Evolutionary conservation across 2,888 invertebrate species (phyloP).

Genomic region (Saturnia japonica): DNA sequence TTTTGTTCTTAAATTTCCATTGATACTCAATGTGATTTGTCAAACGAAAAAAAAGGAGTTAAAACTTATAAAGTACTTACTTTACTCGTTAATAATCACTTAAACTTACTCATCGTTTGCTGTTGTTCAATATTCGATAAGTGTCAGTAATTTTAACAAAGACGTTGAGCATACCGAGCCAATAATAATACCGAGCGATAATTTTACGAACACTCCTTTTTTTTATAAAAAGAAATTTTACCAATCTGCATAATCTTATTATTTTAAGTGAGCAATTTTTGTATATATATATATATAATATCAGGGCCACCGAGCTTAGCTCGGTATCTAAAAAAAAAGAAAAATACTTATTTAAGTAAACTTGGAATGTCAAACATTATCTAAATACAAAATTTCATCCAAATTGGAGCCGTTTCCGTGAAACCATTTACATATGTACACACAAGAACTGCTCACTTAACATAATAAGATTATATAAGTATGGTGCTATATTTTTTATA

Average conservation of each 20-base stretch:
- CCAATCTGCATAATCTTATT: too few species aligned
- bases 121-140: neutral
- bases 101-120: conserved; percentile 2
- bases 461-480: neutral
- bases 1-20: neutral
- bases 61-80: neutral
- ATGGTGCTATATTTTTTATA: neutral
- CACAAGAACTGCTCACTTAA: neutral
- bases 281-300: too few species aligned
- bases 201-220: neutral
- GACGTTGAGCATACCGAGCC: neutral
- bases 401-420: too few species aligned
- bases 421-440: too few species aligned
- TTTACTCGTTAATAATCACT: neutral
- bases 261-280: too few species aligned
- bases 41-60: neutral
- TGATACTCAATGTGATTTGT: neutral
- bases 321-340: too few species aligned
- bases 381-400: too few species aligned
- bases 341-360: too few species aligned
- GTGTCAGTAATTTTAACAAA: conserved; percentile 1
- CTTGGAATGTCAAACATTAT: too few species aligned
- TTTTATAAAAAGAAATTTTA: too few species aligned
- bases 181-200: neutral
- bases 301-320: too few species aligned